A percentile compares a stretch with the other conserved stretches of the same genome.
Evolutionary conservation across 2,888 invertebrate genomes (phyloP).

Genomic region (Paralinhomoeus sp.): DNA sequence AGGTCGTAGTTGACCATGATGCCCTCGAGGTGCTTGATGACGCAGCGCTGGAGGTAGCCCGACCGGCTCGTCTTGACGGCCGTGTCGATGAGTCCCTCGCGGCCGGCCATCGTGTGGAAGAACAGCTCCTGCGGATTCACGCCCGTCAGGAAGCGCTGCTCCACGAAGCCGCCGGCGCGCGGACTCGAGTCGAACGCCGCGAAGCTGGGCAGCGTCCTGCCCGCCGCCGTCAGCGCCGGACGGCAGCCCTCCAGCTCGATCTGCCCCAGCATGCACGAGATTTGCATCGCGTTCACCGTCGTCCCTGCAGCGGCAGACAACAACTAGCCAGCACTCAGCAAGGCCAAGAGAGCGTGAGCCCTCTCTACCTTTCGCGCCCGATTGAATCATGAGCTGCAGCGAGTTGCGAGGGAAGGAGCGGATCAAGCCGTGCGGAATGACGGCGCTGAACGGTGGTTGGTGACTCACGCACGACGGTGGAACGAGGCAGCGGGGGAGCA

Average conservation of each 20-base stretch:
- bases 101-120: slow-evolving; percentile 98
- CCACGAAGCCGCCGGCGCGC: slow-evolving; percentile 63
- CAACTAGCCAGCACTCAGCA: no score
- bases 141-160: slow-evolving; percentile 90
- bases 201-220: slow-evolving; percentile 68
- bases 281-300: slow-evolving; percentile 41
- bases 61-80: slow-evolving; percentile 96
- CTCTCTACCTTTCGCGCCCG: slow-evolving; percentile 88
- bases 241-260: slow-evolving; percentile 87
- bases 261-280: slow-evolving; percentile 86
- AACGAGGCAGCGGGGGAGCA: neutral
- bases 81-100: slow-evolving; percentile 96
- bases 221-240: slow-evolving; percentile 79
- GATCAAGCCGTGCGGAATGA: slow-evolving; percentile 57
- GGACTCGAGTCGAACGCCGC: slow-evolving; percentile 19
- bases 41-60: slow-evolving; percentile 84
- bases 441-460: slow-evolving; percentile 33
- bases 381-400: slow-evolving; percentile 90
- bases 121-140: slow-evolving; percentile 92
- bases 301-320: slow-evolving; percentile 43
- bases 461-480: neutral
- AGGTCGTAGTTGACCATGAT: slow-evolving; percentile 68
- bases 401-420: slow-evolving; percentile 77
- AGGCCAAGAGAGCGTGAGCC: no score
- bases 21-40: slow-evolving; percentile 92